These are phyloP conservation scores for Scartelaos histophorus DNA, from an alignment of 2,113 vertebrate genomes.

Conservation along the genomic window DNA sequence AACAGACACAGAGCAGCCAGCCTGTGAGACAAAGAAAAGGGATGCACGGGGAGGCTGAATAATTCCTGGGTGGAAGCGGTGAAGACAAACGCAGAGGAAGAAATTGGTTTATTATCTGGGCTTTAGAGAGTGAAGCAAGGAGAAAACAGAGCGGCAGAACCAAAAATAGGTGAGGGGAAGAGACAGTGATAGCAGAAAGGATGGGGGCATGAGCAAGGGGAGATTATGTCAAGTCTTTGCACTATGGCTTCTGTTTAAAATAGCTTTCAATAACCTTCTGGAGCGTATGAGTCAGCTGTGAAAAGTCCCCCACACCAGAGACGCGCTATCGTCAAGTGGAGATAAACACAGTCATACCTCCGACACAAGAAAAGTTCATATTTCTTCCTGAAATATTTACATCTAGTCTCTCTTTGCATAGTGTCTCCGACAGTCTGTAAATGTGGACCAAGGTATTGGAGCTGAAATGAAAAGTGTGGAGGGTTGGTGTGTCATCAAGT, in stretches of 20 bases:
- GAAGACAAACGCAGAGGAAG: constrained; percentile 57
- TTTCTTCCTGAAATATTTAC: constrained; percentile 3
- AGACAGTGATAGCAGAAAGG: constrained; percentile 45
- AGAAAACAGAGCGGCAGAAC: constrained; percentile 36
- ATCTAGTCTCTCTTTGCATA: neutral
- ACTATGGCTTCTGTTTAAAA: constrained; percentile 56
- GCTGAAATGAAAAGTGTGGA: neutral
- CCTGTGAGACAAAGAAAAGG: constrained; percentile 56
- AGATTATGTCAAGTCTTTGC: constrained; percentile 62
- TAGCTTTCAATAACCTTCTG: constrained; percentile 61
- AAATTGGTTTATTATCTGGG: constrained; percentile 71
- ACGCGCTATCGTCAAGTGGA: constrained; percentile 20
- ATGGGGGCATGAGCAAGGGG: constrained; percentile 15
- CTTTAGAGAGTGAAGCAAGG: constrained; percentile 47
- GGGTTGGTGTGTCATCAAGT: neutral
- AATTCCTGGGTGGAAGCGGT: constrained; percentile 54
- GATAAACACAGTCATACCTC: constrained; percentile 23
- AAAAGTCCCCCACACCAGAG: constrained; percentile 25
- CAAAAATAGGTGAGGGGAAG: constrained; percentile 46
- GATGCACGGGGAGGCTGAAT: constrained; percentile 43
- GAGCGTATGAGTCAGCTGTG: constrained; percentile 47
- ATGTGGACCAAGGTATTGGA: neutral
- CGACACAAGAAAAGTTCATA: neutral
- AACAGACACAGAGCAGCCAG: constrained; percentile 55
- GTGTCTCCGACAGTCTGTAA: neutral